A percentile compares a stretch with the other conserved stretches of the same genome.
Evolutionary conservation across 2,888 invertebrate genomes (phyloP).

Genomic region (Sisyra nigra): DNA sequence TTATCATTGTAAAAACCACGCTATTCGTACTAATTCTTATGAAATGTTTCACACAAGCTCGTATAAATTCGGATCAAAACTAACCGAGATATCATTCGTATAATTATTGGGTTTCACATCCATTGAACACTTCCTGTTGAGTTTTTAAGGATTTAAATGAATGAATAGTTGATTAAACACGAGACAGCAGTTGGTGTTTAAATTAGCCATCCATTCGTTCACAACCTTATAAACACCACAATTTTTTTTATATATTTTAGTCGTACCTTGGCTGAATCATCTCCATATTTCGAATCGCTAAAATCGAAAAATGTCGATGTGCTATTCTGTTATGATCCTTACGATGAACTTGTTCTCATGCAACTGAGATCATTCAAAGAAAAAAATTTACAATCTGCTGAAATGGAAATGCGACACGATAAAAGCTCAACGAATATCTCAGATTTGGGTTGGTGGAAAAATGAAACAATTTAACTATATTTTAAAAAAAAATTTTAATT

Average conservation of each 20-base stretch:
- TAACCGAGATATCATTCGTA: no score
- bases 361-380: conserved; percentile 72
- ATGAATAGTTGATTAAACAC: no score
- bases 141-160: no score
- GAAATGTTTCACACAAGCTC: no score
- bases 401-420: conserved; percentile 79
- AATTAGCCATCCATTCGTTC: no score
- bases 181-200: no score
- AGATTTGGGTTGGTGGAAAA: conserved; percentile 29
- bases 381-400: conserved; percentile 67
- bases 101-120: no score
- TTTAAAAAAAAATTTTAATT: background rate
- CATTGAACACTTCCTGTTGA: no score
- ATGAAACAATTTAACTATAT: background rate
- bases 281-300: conserved; percentile 88
- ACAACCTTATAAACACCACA: no score
- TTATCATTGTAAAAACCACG: no score
- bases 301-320: conserved; percentile 81
- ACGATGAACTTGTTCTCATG: conserved; percentile 88
- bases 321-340: conserved; percentile 90
- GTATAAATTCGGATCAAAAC: no score
- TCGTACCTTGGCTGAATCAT: conserved; percentile 80
- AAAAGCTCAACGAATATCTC: conserved; percentile 32
- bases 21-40: no score
- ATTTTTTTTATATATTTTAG: conserved; percentile 31